Evolutionary conservation across 2,797 vertebrate species (phyloP).

Genomic region (Pogoniulus pusillus): DNA sequence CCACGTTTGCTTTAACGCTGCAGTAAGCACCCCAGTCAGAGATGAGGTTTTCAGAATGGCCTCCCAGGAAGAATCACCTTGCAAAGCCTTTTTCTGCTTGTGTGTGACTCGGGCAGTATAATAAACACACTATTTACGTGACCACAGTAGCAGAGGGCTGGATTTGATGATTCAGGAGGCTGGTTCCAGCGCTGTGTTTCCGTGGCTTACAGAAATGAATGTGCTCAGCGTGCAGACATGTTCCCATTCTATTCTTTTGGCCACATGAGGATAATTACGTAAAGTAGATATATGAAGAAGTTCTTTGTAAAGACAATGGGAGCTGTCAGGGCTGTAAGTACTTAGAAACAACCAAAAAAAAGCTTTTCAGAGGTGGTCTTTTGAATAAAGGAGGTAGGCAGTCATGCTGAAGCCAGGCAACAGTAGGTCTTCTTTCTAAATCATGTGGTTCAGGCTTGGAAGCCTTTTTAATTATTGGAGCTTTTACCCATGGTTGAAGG

Average conservation of each 20-base stretch:
- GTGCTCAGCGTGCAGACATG: not conserved
- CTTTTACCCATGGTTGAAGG: not conserved
- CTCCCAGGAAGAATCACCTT: not conserved
- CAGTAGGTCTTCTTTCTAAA: not conserved
- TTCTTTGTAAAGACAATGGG: not conserved
- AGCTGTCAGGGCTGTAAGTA: not conserved
- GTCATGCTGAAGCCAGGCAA: not conserved
- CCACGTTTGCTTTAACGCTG: not conserved
- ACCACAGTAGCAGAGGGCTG: not conserved
- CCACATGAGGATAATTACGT: not conserved
- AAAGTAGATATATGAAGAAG: not conserved
- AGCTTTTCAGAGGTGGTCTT: not conserved
- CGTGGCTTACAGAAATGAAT: not conserved
- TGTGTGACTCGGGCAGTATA: not conserved
- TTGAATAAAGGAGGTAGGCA: not conserved
- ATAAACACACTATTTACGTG: not conserved
- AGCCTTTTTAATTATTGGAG: not conserved
- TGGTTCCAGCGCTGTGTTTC: not conserved
- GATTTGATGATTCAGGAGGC: conserved; percentile 19
- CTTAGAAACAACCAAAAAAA: not conserved
- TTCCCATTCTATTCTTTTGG: not conserved
- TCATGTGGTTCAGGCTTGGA: not conserved
- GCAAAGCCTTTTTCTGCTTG: not conserved
- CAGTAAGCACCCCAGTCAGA: not conserved
- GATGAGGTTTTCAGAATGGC: not conserved